A percentile compares a stretch with the other conserved stretches of the same genome.
Conservation (phyloP, 2,797 vertebrate species). For the Mormyrops attenuatus region DNA sequence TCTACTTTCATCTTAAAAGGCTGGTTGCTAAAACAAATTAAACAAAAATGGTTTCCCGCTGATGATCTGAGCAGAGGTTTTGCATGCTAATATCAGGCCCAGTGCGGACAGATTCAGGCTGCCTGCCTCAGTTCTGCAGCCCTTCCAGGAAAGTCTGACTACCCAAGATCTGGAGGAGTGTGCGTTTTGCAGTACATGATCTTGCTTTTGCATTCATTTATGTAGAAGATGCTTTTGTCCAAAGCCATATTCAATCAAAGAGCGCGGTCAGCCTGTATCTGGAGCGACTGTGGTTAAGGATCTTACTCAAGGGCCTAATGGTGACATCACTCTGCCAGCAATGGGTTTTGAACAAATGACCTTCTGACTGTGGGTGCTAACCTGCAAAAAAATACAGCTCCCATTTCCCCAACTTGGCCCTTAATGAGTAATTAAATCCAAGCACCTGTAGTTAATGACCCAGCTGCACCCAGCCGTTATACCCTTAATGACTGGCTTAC, state of each 20-base stretch:
- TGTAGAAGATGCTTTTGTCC: neutral
- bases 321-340: neutral
- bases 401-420: neutral
- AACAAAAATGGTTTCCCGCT: constrained; percentile 68
- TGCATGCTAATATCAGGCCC: constrained; percentile 82
- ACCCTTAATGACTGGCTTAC: neutral
- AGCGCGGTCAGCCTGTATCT: too few relatives aligned
- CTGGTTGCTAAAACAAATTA: constrained; percentile 84
- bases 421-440: neutral
- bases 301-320: neutral
- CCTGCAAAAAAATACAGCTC: neutral
- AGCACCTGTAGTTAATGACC: neutral
- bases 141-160: neutral
- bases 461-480: neutral
- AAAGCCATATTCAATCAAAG: neutral
- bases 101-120: constrained; percentile 45
- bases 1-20: constrained; percentile 85
- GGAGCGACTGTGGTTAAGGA: too few relatives aligned
- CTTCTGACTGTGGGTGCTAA: neutral
- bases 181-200: neutral
- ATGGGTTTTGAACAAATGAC: neutral
- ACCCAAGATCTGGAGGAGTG: neutral
- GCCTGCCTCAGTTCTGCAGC: neutral
- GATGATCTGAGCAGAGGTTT: constrained; percentile 82
- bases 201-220: neutral